Evolutionary conservation across 30 jellyfish, hydroid and myxozoan species (phyloP).

Genomic region (Mastigias papua): DNA sequence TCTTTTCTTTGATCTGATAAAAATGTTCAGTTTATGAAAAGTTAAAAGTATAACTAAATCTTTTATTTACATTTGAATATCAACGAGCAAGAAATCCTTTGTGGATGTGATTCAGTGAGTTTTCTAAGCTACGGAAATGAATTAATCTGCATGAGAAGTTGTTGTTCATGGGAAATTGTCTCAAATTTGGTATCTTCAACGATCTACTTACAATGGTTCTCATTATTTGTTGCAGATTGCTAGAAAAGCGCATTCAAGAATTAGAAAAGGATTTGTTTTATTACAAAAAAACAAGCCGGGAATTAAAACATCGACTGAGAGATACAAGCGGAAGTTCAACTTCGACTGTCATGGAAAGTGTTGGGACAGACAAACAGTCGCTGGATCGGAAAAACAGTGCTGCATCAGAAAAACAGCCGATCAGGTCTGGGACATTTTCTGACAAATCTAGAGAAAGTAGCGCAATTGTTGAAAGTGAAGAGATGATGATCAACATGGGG

Average conservation of each 20-base stretch:
- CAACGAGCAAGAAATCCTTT: too few relatives aligned
- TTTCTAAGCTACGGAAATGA: too few relatives aligned
- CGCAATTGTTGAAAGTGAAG: slow-evolving; percentile 20
- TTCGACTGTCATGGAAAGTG: slow-evolving; percentile 39
- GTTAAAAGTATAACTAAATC: too few relatives aligned
- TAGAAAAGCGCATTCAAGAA: slow-evolving; percentile 75
- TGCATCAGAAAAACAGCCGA: slow-evolving; percentile 34
- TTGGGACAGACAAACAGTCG: slow-evolving; percentile 35
- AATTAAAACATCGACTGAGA: slow-evolving; percentile 73
- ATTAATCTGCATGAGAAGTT: too few relatives aligned
- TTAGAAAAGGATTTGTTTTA: slow-evolving; percentile 92
- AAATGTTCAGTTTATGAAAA: too few relatives aligned
- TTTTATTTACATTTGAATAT: too few relatives aligned
- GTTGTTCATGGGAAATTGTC: background rate
- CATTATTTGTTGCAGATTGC: slow-evolving; percentile 38
- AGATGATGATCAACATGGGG: slow-evolving; percentile 8
- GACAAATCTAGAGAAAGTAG: slow-evolving; percentile 36
- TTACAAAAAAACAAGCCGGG: slow-evolving; percentile 85
- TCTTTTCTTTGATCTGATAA: too few relatives aligned
- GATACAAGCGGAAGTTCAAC: slow-evolving; percentile 62
- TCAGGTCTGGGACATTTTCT: slow-evolving; percentile 35
- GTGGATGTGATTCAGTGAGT: too few relatives aligned
- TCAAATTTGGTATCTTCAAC: background rate
- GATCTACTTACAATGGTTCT: background rate
- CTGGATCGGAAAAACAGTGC: too few relatives aligned